Percentiles rank a stretch among this genome's conserved stretches.
Conservation (phyloP, 30 jellyfish, hydroid and myxozoan species). For the Chironex yamaguchii region DNA sequence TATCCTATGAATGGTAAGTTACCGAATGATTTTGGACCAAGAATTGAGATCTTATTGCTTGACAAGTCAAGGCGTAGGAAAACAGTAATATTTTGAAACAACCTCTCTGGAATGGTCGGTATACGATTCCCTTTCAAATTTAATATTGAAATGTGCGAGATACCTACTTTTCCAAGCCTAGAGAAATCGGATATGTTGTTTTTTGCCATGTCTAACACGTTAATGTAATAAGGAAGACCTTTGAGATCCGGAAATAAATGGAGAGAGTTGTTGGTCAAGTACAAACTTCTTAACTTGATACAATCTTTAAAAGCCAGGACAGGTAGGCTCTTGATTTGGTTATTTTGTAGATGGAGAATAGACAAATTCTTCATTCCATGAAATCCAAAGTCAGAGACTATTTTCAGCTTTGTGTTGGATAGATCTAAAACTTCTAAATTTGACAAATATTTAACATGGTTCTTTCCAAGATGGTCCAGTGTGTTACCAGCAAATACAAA, state of each 20-base stretch:
- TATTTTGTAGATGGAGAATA: not conserved
- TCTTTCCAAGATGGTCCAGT: not conserved
- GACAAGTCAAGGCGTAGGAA: not conserved
- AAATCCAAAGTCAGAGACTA: not conserved
- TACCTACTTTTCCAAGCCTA: not conserved
- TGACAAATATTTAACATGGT: not conserved
- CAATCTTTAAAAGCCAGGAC: not conserved
- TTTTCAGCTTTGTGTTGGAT: not conserved
- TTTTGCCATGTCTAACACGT: not conserved
- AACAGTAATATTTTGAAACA: not conserved
- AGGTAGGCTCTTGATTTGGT: not conserved
- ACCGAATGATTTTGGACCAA: not conserved
- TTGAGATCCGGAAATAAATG: not conserved
- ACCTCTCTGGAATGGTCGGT: not conserved
- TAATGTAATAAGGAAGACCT: not conserved
- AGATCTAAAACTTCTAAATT: too few relatives aligned
- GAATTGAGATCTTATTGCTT: not conserved
- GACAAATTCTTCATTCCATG: not conserved
- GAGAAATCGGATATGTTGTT: not conserved
- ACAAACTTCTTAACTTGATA: not conserved
- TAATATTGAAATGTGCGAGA: not conserved
- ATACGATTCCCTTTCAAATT: not conserved
- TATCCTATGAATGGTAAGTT: not conserved
- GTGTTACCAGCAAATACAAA: not conserved
- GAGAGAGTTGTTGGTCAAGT: not conserved